These are phyloP conservation scores for Caenorhabditis sp. DNA, from an alignment of 2,888 invertebrate genomes.

Conservation along the genomic window DNA sequence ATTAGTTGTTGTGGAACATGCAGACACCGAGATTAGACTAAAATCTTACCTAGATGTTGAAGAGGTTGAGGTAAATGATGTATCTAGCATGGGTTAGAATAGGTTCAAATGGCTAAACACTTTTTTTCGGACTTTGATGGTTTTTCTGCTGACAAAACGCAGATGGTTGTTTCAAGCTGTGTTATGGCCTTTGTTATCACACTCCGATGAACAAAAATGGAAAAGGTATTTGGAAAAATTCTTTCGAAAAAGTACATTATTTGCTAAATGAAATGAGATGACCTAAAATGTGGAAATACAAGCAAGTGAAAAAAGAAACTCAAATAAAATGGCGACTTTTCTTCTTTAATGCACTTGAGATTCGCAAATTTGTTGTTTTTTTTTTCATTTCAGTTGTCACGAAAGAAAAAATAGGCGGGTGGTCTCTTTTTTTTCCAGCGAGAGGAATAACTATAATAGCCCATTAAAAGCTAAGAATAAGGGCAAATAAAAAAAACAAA, in stretches of 20 bases:
- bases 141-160: neutral
- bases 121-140: neutral
- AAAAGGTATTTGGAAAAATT: neutral
- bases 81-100: neutral
- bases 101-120: neutral
- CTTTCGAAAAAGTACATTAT: neutral
- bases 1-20: slow-evolving; percentile 40
- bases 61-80: neutral
- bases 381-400: neutral
- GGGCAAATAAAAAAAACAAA: neutral
- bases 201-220: neutral
- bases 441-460: no score
- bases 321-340: neutral
- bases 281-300: no score
- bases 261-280: neutral
- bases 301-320: no score
- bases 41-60: slow-evolving; percentile 22
- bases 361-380: neutral
- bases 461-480: neutral
- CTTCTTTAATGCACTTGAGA: neutral
- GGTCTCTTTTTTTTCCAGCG: no score
- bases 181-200: slow-evolving; percentile 1
- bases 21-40: slow-evolving; percentile 34
- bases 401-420: neutral
- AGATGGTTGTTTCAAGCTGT: slow-evolving; percentile 2